A percentile compares a stretch with the other conserved stretches of the same genome.
These are phyloP conservation scores for Tetrao urogallus DNA, from an alignment of 2,113 vertebrate species.

Conservation along the genomic window DNA sequence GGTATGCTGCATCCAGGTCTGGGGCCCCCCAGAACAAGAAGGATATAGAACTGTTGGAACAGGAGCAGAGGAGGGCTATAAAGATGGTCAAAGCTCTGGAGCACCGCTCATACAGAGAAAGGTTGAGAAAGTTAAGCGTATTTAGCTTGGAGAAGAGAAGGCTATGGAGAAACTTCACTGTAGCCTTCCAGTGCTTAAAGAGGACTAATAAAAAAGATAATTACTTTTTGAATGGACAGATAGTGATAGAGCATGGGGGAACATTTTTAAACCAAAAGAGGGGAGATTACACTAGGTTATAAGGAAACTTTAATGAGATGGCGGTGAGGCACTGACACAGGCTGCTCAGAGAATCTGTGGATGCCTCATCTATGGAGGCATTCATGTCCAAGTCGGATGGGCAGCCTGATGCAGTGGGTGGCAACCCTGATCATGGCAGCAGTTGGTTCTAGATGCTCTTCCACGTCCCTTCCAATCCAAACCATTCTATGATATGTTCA, in stretches of 20 bases:
- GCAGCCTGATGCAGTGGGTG: background rate
- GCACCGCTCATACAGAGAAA: background rate
- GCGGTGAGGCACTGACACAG: background rate
- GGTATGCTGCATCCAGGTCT: background rate
- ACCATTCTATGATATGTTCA: background rate
- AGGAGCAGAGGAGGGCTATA: background rate
- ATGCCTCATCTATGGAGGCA: background rate
- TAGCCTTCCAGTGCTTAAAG: background rate
- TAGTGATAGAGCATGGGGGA: background rate
- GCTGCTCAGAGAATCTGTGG: background rate
- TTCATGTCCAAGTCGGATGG: background rate
- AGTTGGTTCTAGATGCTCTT: background rate
- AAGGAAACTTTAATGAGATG: background rate
- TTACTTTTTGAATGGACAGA: background rate
- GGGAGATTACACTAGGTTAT: background rate
- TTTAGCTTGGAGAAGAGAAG: background rate
- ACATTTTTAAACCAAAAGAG: background rate
- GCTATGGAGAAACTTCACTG: background rate
- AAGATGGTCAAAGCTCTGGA: background rate
- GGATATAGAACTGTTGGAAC: background rate
- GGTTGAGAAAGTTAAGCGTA: background rate
- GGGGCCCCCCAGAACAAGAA: background rate
- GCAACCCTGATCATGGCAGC: background rate
- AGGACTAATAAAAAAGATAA: background rate
- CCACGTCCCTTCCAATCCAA: background rate